Evolutionary conservation across 2,888 invertebrate genomes (phyloP), one percentile per base, ranked within the genome.

Genomic region (Parelbella ahira): DNA sequence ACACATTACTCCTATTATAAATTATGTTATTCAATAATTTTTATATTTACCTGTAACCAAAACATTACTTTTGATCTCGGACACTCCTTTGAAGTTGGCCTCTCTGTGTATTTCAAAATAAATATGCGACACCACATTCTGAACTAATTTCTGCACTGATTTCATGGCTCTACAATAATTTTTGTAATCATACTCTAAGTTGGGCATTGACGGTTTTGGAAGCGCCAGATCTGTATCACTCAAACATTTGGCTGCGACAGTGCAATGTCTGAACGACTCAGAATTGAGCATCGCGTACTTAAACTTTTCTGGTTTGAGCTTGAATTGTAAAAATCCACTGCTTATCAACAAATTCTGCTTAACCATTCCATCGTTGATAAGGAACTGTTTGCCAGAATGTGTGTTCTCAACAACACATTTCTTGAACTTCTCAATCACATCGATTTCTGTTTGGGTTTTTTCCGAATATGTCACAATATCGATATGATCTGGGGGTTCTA

Each of bases 311-410:
- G 90, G 90, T 49, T 76, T 75, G 1, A 88, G 55, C 41, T 79
- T 81, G 23, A 88, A 77, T 48, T 76, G 77, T 25, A 88, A 50
- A 50, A 65, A 76, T 0, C 87, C 82, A 43, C 50, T 56, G 43
- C 68, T 63, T 38, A 86, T 75, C 46, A 77, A 65, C 1, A 53
- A 54, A 47, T 89, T 83, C 38, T 87, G 75, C 42, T 90, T 80
- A 0, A 79, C 67, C 48, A 89, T 68, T 5, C 80, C 73, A 34
- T 89, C 77, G 63, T 91, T 92, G 12, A 92, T 75, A 1, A 91
- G 55, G 29, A 91, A 74, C 60, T 80, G 80, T 49, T 86, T 77
- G 1, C 83, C 75, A 0, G 79, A 82, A 59, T 76, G 79, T 43
- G 88, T 88, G 49, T 66, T 81, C 7, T 84, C 74, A 9, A 88